Conservation (phyloP, 2,113 vertebrate genomes). For the Pelecanus crispus region DNA sequence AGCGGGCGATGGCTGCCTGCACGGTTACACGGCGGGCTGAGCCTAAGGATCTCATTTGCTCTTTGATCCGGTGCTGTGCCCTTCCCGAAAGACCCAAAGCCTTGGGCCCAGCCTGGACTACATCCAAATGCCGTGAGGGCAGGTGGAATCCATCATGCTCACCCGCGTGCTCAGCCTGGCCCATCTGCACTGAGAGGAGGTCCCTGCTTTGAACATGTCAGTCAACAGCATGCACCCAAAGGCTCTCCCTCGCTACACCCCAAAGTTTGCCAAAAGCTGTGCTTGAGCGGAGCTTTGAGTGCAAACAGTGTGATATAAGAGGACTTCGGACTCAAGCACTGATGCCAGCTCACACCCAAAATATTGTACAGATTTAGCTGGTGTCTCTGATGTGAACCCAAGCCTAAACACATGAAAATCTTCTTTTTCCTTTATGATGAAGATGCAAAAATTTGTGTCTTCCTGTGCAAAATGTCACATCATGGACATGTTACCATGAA, state of each 20-base stretch:
- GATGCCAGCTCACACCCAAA: background rate
- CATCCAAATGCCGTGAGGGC: background rate
- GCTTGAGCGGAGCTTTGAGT: background rate
- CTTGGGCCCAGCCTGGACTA: background rate
- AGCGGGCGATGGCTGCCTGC: background rate
- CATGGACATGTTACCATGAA: background rate
- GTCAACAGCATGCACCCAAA: background rate
- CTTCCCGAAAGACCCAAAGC: background rate
- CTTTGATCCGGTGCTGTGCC: background rate
- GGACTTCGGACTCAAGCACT: background rate
- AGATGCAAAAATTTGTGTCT: background rate
- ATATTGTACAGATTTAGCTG: background rate
- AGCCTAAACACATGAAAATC: background rate
- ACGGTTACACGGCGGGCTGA: background rate
- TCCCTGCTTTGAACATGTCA: background rate
- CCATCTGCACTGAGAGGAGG: rapidly evolving
- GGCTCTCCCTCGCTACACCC: background rate
- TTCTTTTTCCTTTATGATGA: background rate
- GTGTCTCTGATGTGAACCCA: background rate
- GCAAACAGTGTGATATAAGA: background rate
- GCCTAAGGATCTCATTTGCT: background rate
- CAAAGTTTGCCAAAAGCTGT: background rate
- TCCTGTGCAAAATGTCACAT: background rate
- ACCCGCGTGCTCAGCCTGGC: background rate
- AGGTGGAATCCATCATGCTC: rapidly evolving